Evolutionary conservation across 2,113 vertebrate genomes (phyloP).

Genomic region (Poicephalus gulielmi): DNA sequence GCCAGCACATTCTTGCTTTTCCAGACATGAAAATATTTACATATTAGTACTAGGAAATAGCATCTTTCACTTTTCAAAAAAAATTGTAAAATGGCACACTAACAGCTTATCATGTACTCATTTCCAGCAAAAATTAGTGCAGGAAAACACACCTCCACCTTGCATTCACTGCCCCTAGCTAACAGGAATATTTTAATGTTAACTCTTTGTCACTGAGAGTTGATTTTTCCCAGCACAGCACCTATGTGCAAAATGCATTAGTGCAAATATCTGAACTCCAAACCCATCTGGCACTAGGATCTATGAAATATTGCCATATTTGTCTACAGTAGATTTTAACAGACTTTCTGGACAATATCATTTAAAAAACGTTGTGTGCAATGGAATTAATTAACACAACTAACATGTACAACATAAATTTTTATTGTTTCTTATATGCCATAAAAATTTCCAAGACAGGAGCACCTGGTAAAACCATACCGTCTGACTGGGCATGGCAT

Average conservation of each 20-base stretch:
- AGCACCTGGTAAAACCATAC: slow-evolving; percentile 66
- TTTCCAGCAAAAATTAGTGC: background rate
- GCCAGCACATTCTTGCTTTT: slow-evolving; percentile 59
- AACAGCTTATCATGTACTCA: background rate
- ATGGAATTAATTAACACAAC: slow-evolving; percentile 69
- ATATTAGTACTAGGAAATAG: background rate
- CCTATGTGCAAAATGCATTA: slow-evolving; percentile 60
- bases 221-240: slow-evolving; percentile 42
- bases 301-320: slow-evolving; percentile 33
- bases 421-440: slow-evolving; percentile 63
- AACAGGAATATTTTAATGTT: slow-evolving; percentile 11
- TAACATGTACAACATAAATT: slow-evolving; percentile 53
- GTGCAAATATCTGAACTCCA: slow-evolving; percentile 35
- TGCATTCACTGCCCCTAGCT: background rate
- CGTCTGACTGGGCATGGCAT: slow-evolving; percentile 37
- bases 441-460: slow-evolving; percentile 72
- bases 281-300: slow-evolving; percentile 29
- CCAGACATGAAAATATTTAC: slow-evolving; percentile 47
- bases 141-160: background rate
- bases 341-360: slow-evolving; percentile 63
- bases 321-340: slow-evolving; percentile 31
- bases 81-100: background rate
- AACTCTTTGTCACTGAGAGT: slow-evolving; percentile 35
- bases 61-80: background rate
- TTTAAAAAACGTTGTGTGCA: slow-evolving; percentile 49